Percentiles rank a stretch among this genome's conserved stretches.
phyloP scores from a whole-genome alignment of 2,888 invertebrate species.

The Lepidochitona cinerea region DNA sequence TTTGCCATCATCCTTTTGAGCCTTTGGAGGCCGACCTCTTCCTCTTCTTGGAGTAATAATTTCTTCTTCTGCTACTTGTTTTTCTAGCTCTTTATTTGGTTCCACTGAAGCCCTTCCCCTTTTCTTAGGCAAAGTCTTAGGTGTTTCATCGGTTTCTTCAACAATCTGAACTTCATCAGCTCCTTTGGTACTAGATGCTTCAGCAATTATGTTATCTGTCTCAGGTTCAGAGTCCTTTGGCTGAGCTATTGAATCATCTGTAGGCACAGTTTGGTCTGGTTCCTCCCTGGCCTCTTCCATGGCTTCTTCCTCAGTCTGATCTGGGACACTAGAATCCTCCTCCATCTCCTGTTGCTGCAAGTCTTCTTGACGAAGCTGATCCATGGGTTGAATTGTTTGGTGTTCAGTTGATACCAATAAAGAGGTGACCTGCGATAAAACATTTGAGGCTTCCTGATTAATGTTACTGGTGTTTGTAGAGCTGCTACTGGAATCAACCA shows the following conservation, averaged over 20 bases:
- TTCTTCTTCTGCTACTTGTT: neutral
- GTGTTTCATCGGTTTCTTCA: conserved; percentile 27
- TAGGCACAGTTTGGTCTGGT: conserved; percentile 19
- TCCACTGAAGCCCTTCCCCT: conserved; percentile 31
- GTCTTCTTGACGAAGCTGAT: neutral
- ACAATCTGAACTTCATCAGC: conserved; percentile 2
- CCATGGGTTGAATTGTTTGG: conserved; percentile 18
- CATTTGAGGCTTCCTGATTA: neutral
- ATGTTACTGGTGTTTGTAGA: neutral
- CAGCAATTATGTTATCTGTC: too few relatives aligned
- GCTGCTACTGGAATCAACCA: neutral
- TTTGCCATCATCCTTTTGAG: neutral
- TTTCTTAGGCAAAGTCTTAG: conserved; percentile 17
- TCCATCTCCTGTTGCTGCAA: neutral
- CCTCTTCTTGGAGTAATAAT: neutral
- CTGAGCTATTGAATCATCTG: conserved; percentile 7
- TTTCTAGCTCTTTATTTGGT: neutral
- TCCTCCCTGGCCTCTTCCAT: conserved; percentile 14
- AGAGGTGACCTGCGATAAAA: neutral
- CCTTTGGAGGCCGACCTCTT: neutral
- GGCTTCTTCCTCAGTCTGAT: neutral
- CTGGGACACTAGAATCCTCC: conserved; percentile 11
- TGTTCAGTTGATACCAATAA: neutral
- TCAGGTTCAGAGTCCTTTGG: conserved; percentile 9
- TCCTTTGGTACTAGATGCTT: neutral